Percentiles rank a stretch among this genome's conserved stretches.
phyloP scores from a whole-genome alignment of 2,888 invertebrate species.

The Gymnosoma rotundatum region DNA sequence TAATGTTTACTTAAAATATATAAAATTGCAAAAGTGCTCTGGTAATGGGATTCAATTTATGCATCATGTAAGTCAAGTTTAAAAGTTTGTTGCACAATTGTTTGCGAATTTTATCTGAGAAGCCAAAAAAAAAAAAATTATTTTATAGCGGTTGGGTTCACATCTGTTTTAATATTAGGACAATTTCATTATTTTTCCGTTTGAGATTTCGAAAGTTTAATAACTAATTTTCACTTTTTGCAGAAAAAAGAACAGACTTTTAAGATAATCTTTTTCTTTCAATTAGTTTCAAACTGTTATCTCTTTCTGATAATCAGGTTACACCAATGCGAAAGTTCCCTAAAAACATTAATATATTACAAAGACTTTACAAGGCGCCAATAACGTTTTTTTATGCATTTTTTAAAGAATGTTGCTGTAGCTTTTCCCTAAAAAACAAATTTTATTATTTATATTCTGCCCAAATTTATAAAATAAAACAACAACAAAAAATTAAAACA shows the following conservation, averaged over 20 bases:
- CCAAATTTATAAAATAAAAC: constrained; percentile 32
- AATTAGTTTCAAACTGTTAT: not conserved
- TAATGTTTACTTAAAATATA: constrained; percentile 5
- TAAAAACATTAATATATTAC: not conserved
- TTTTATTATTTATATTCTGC: constrained; percentile 37
- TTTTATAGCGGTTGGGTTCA: no score
- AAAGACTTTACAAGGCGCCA: constrained; percentile 31
- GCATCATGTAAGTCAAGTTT: not conserved
- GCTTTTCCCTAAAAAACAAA: constrained; percentile 29
- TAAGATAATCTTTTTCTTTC: no score
- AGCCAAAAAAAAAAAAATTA: not conserved
- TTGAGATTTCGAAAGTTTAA: no score
- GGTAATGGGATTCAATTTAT: constrained; percentile 14
- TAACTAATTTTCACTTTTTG: no score
- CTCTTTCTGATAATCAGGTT: constrained; percentile 16
- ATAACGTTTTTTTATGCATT: not conserved
- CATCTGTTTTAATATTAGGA: no score
- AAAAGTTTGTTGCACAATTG: not conserved
- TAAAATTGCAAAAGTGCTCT: constrained; percentile 11
- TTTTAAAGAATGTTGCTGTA: constrained; percentile 9
- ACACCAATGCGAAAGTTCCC: constrained; percentile 19
- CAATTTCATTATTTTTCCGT: no score
- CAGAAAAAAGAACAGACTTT: not conserved
- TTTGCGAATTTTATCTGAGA: not conserved
- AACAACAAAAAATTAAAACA: not conserved